Base-by-base conservation (phyloP, 2,888 invertebrate species). In the Lasioglossum villosulum region DNA sequence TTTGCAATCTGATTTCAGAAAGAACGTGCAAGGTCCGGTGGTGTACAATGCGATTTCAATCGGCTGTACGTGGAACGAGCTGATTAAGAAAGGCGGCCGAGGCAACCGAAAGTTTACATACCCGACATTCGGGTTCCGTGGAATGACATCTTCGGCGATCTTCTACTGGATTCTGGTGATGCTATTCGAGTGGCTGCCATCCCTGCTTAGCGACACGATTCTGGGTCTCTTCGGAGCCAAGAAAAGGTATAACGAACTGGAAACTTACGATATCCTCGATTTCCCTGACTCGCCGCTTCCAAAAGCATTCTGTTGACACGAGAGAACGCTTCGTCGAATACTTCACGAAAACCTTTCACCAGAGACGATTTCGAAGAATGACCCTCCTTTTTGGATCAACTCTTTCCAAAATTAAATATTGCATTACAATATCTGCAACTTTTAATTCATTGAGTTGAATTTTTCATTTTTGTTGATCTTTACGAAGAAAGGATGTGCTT, bases 101-200 rank as follows among this genome's bases (percentile, higher is more conserved):
- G 93, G 90, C 66, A 90, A 86, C 77, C 83, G 83, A 42, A 92
- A 91, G 74, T 94, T 93, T 82, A 83, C 89, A 70, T 94, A 94
- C 78, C 94, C 94, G 79, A 92, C 90, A n/a, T 94, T 94, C 59
- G 92, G 93, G 37, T 75, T 94, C 68, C 91, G 91, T 34, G 94
- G 94, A 42, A 94, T 94, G 83, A 93, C 93, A 30, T 90, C 93
- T 19, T 83, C 88, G 59, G 78, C 42, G 5, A n/a, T 87, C 75
- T 48, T 93, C 37, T 89, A 94, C 79, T 93, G 93, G 91, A 82
- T 91, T 30, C 79, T 93, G 70, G 92, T 94, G 23, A 76, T 92
- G 30, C 79, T 94, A 1, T 84, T 93, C 42, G 94, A 94, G 87
- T 94, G 94, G 93, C 76, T 94, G 75, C 94, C 94, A 66, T 92